Conservation (phyloP, 2,888 invertebrate genomes). For the Piscicola geometra region DNA sequence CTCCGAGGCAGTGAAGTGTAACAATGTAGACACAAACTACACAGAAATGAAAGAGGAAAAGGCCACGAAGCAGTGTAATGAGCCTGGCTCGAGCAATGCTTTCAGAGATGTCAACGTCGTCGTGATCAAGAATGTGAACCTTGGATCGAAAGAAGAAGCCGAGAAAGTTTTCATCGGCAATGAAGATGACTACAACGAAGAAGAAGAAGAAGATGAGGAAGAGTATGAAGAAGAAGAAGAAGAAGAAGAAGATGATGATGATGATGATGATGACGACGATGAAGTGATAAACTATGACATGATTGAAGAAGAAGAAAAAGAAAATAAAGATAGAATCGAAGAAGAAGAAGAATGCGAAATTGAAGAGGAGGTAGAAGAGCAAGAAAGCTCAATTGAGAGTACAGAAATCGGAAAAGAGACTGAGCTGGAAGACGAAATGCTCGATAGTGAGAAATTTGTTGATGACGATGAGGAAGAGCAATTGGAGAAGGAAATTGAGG, state of each 20-base stretch:
- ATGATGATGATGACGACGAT: slow-evolving; percentile 8
- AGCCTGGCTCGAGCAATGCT: not conserved
- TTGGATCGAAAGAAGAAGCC: not conserved
- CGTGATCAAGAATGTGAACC: not conserved
- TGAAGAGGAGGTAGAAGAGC: not conserved
- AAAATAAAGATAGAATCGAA: not conserved
- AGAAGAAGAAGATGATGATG: slow-evolving; percentile 7
- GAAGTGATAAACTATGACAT: slow-evolving; percentile 4
- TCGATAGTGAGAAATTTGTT: not conserved
- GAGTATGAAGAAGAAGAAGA: not conserved
- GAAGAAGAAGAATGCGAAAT: not conserved
- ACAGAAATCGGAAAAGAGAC: not conserved
- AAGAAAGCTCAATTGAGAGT: not conserved
- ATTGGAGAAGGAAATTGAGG: slow-evolving; percentile 7
- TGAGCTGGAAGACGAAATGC: not conserved
- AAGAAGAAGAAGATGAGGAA: slow-evolving; percentile 15
- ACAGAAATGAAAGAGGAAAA: too few relatives aligned
- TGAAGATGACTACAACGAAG: slow-evolving; percentile 7
- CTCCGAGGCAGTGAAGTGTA: too few relatives aligned
- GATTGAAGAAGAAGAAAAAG: not conserved
- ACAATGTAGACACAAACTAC: too few relatives aligned
- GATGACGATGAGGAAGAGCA: not conserved
- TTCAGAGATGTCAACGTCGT: slow-evolving; percentile 2
- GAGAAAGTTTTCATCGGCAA: not conserved
- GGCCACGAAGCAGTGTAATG: too few relatives aligned